A percentile compares a stretch with the other conserved stretches of the same genome.
phyloP scores from a whole-genome alignment of 2,797 vertebrate genomes.

The Manis pentadactyla region DNA sequence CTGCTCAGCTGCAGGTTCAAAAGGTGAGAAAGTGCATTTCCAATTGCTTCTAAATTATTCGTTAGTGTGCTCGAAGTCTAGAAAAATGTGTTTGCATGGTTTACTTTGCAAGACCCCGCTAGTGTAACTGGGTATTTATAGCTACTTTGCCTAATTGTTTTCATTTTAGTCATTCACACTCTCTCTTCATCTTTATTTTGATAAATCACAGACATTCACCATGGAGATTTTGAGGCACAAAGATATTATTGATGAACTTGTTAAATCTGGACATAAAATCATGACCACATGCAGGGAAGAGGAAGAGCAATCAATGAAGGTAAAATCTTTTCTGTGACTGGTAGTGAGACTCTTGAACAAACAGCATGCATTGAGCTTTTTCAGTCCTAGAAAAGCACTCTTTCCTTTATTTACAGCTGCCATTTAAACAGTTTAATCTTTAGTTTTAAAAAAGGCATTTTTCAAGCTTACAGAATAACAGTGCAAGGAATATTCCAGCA shows the following conservation, averaged over 20 bases:
- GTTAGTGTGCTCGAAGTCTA: conserved; percentile 49
- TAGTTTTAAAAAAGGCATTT: conserved; percentile 56
- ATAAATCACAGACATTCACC: conserved; percentile 92
- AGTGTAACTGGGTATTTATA: conserved; percentile 50
- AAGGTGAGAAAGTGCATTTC: conserved; percentile 92
- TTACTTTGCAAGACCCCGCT: conserved; percentile 75
- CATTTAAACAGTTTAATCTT: conserved; percentile 5
- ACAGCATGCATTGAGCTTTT: not conserved
- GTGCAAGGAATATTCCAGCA: conserved; percentile 38
- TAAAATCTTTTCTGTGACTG: conserved; percentile 80
- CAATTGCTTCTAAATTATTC: conserved; percentile 79
- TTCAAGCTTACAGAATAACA: conserved; percentile 29
- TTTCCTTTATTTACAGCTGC: conserved; percentile 27
- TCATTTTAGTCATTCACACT: not conserved
- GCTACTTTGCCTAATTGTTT: conserved; percentile 8
- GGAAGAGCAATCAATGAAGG: conserved; percentile 93
- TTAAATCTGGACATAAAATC: conserved; percentile 93
- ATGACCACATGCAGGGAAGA: conserved; percentile 92
- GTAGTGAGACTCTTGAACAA: not conserved
- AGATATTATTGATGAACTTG: conserved; percentile 95
- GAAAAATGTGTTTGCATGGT: conserved; percentile 66
- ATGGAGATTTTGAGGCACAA: conserved; percentile 99
- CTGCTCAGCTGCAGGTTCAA: conserved; percentile 96
- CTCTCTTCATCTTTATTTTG: conserved; percentile 62
- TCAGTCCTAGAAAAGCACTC: not conserved